phyloP scores from a whole-genome alignment of 2,113 vertebrate species.

The Calonectris borealis region DNA sequence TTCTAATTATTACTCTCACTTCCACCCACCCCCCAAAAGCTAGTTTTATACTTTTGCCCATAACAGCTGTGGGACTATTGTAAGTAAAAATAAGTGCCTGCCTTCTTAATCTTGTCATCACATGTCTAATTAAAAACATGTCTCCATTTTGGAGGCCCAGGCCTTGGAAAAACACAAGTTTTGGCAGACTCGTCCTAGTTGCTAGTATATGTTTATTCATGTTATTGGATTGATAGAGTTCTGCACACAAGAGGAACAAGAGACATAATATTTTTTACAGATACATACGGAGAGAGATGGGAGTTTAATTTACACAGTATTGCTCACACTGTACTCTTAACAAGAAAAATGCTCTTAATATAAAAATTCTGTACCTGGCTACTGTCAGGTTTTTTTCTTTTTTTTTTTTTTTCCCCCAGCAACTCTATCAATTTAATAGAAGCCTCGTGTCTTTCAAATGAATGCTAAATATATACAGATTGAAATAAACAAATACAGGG shows the following conservation, averaged over 20 bases:
- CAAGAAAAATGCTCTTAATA: background rate
- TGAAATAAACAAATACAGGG: background rate
- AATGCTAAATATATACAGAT: background rate
- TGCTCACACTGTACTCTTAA: background rate
- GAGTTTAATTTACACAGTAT: background rate
- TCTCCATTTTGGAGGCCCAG: constrained; percentile 16
- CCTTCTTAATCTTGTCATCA: constrained; percentile 45
- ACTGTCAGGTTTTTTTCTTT: rapidly evolving
- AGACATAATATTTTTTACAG: background rate
- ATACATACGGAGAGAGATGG: background rate
- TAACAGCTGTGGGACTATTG: background rate
- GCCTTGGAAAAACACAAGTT: constrained; percentile 36
- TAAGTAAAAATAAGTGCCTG: constrained; percentile 22
- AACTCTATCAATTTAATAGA: background rate
- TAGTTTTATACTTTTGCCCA: background rate
- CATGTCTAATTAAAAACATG: constrained; percentile 45
- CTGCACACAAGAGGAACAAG: background rate
- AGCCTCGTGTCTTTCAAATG: background rate
- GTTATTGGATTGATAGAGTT: background rate
- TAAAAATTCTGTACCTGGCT: background rate
- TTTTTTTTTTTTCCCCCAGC: background rate
- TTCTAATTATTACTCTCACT: background rate
- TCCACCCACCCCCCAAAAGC: background rate
- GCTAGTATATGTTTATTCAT: background rate
- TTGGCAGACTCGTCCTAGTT: background rate